A percentile compares a stretch with the other conserved stretches of the same genome.
phyloP scores from a whole-genome alignment of 2,113 vertebrate species.

The Sprattus sprattus region DNA sequence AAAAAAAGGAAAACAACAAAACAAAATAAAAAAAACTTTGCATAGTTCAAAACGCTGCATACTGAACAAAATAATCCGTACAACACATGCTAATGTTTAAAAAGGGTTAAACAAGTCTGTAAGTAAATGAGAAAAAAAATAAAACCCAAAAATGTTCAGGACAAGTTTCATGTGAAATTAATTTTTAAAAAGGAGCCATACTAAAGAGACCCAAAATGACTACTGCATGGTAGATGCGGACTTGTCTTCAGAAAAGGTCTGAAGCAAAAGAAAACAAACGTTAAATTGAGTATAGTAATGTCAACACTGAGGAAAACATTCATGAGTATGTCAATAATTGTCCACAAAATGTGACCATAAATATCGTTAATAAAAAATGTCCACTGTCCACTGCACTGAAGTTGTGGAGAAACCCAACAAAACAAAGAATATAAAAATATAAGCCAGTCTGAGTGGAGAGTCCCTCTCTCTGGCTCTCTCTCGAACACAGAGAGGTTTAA shows the following conservation, averaged over 20 bases:
- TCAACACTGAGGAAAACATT: slow-evolving; percentile 2
- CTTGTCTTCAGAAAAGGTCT: slow-evolving; percentile 5
- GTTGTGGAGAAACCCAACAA: not conserved
- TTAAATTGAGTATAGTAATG: not conserved
- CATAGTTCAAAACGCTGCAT: slow-evolving; percentile 69
- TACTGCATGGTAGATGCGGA: not conserved
- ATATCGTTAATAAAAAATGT: not conserved
- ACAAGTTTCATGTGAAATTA: not conserved
- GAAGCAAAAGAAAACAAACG: slow-evolving; percentile 12
- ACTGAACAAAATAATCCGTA: slow-evolving; percentile 70
- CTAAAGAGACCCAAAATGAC: not conserved
- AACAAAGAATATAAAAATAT: not conserved
- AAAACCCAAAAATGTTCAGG: slow-evolving; percentile 34
- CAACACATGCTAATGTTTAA: slow-evolving; percentile 63
- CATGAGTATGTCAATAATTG: not conserved
- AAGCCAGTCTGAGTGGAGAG: not conserved
- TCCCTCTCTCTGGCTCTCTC: not conserved
- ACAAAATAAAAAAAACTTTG: slow-evolving; percentile 75
- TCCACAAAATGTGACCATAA: not conserved
- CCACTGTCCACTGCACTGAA: not conserved
- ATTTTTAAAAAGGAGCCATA: not conserved
- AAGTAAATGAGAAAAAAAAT: slow-evolving; percentile 54
- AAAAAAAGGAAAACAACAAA: slow-evolving; percentile 79
- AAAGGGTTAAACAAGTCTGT: slow-evolving; percentile 50
- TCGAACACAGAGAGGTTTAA: not conserved